phyloP scores from a whole-genome alignment of 1,140 invertebrate genomes.

The Drosophila funebris region DNA sequence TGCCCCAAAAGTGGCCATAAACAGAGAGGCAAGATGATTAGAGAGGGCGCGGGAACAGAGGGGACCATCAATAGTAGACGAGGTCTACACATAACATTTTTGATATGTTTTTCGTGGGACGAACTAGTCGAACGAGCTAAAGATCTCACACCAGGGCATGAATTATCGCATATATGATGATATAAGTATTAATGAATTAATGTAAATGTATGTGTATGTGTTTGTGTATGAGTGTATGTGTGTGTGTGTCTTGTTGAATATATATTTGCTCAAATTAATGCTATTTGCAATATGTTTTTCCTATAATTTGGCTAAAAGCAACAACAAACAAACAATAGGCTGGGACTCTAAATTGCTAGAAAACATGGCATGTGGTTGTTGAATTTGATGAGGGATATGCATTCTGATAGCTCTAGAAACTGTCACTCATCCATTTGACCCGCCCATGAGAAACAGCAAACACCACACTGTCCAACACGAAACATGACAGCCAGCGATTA shows the following conservation, averaged over 20 bases:
- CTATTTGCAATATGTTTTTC: conserved; percentile 62
- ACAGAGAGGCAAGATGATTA: background rate
- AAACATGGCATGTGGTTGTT: background rate
- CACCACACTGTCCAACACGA: conserved; percentile 27
- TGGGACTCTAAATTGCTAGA: conserved; percentile 7
- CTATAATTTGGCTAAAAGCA: conserved; percentile 57
- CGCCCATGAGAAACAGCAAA: background rate
- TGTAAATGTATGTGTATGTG: conserved; percentile 1
- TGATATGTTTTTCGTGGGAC: conserved; percentile 71
- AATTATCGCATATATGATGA: conserved; percentile 55
- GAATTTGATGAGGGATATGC: conserved; percentile 7
- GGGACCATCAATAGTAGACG: conserved; percentile 10
- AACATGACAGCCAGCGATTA: conserved; percentile 74
- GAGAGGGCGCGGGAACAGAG: background rate
- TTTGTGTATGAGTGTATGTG: background rate
- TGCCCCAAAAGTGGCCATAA: conserved; percentile 57
- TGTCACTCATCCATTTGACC: conserved; percentile 52
- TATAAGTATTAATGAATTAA: conserved; percentile 20
- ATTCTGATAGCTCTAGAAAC: conserved; percentile 15
- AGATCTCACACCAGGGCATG: conserved; percentile 73
- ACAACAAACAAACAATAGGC: conserved; percentile 32
- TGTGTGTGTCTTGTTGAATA: conserved; percentile 31
- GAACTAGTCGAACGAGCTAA: conserved; percentile 74
- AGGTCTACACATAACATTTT: conserved; percentile 36
- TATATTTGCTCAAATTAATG: conserved; percentile 71